phyloP scores from a whole-genome alignment of 2,797 vertebrate species.

The Sebastes oblongus region DNA sequence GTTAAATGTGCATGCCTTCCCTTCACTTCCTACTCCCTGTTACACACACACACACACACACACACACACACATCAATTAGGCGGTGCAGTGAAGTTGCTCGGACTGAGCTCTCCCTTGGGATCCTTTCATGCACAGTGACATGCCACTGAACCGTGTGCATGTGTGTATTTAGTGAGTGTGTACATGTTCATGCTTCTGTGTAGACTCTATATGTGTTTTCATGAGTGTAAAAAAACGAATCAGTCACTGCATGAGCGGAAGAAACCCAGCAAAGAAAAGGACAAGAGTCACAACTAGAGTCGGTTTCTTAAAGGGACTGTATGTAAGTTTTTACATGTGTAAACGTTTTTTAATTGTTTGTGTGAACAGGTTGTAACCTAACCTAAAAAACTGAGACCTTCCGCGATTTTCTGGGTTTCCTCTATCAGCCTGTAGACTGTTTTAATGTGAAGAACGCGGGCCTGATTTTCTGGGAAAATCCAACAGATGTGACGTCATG shows the following conservation, averaged over 20 bases:
- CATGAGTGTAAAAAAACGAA: neutral
- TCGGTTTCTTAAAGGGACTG: neutral
- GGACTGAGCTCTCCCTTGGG: conserved; percentile 37
- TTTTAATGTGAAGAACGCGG: rapidly evolving
- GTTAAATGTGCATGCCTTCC: conserved; percentile 1
- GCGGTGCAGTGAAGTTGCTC: conserved; percentile 48
- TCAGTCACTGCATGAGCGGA: neutral
- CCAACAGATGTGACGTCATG: no score
- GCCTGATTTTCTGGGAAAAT: no score
- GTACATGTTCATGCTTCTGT: neutral
- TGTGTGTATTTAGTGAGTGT: conserved; percentile 19
- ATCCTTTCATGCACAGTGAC: conserved; percentile 9
- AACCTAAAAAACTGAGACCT: no score
- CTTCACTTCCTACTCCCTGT: neutral
- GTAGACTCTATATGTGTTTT: neutral
- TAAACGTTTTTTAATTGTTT: no score
- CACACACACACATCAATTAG: conserved; percentile 56
- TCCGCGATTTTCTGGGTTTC: no score
- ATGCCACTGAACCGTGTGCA: conserved; percentile 26
- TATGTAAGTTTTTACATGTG: no score
- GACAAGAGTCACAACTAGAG: neutral
- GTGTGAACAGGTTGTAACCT: no score
- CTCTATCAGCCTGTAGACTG: no score
- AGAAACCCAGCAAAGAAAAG: neutral
- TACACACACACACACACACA: neutral